Base-by-base conservation (phyloP, 2,113 vertebrate species). In the Nothoprocta pentlandii region DNA sequence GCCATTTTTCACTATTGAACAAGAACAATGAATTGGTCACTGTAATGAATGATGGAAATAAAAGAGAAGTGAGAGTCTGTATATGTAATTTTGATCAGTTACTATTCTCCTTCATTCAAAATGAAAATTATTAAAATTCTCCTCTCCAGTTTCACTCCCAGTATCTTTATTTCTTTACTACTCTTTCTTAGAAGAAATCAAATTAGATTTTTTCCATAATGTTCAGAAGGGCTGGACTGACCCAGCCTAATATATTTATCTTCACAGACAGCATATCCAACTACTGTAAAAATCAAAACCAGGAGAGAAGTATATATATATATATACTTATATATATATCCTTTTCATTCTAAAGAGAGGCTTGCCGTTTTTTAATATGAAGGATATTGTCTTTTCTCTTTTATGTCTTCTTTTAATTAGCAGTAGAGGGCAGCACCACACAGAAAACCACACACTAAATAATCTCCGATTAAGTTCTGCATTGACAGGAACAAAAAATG, bases 371-470 rank as follows among this genome's bases (percentile, higher is more conserved):
- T 32, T 75, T 42, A 47, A n/a, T 21, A 3, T 13, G 8, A 74
- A 77, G 8, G 17, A 11, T 44, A 26, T 2, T 32, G 10, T 9
- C 5, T 80, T 86, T 86, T 12, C 2, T n/a, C 26, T 51, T 12
- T 6, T 39, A 70, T 17, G 20, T 15, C 20, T 59, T 49, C 75
- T 76, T 20, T 30, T 87, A 76, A 81, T 62, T 84, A 63, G 28
- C 92, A 89, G 92, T 82, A 95, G 89, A 89, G 95, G 93, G 93
- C 85, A 91, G 93, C 51, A 25, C 92, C 64, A 82, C 36, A 81
- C 36, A 92, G 84, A 89, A 87, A 94, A 90, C 58, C 13, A 28
- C 30, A 9, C 4, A 4, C 44, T 9, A 36, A 66, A 19, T 32
- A 8, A 3, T 4, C 10, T 56, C 32, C 7, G 11, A 20, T 49